A percentile compares a stretch with the other conserved stretches of the same genome.
These are phyloP conservation scores for Isoperla grammatica DNA, from an alignment of 2,888 invertebrate genomes.

Conservation along the genomic window DNA sequence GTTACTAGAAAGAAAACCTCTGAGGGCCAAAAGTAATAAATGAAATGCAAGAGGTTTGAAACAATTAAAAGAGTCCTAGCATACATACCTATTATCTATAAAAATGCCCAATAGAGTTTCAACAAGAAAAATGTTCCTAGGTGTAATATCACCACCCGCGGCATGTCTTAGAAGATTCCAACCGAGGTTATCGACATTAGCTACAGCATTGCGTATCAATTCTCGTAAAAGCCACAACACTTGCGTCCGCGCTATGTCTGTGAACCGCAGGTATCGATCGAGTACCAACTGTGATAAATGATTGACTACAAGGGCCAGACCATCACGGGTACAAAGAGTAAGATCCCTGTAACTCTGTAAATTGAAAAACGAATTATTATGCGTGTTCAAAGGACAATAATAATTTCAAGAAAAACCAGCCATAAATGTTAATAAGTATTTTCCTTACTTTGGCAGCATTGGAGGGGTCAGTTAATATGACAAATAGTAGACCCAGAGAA, in stretches of 20 bases:
- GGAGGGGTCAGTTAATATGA: slow-evolving; percentile 79
- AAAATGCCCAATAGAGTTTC: slow-evolving; percentile 89
- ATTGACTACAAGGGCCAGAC: slow-evolving; percentile 72
- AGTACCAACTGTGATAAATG: slow-evolving; percentile 79
- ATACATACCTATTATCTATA: slow-evolving; percentile 61
- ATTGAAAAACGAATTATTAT: slow-evolving; percentile 15
- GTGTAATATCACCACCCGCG: slow-evolving; percentile 88
- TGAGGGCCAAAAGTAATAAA: neutral
- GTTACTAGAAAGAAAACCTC: too few species aligned
- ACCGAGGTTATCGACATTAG: slow-evolving; percentile 81
- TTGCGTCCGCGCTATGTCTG: slow-evolving; percentile 75
- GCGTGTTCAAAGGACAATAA: too few species aligned
- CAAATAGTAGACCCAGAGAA: slow-evolving; percentile 81
- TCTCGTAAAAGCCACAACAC: slow-evolving; percentile 87
- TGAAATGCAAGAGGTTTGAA: neutral
- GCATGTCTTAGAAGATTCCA: slow-evolving; percentile 91
- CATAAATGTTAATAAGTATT: neutral
- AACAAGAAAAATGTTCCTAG: slow-evolving; percentile 78
- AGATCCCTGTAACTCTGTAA: slow-evolving; percentile 80
- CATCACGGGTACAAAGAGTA: slow-evolving; percentile 84
- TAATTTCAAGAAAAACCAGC: too few species aligned
- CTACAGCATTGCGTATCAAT: slow-evolving; percentile 84
- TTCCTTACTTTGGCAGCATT: slow-evolving; percentile 60
- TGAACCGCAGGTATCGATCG: slow-evolving; percentile 82
- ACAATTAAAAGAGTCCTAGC: neutral